phyloP scores from a whole-genome alignment of 2,113 vertebrate species.

The Suncus etruscus region DNA sequence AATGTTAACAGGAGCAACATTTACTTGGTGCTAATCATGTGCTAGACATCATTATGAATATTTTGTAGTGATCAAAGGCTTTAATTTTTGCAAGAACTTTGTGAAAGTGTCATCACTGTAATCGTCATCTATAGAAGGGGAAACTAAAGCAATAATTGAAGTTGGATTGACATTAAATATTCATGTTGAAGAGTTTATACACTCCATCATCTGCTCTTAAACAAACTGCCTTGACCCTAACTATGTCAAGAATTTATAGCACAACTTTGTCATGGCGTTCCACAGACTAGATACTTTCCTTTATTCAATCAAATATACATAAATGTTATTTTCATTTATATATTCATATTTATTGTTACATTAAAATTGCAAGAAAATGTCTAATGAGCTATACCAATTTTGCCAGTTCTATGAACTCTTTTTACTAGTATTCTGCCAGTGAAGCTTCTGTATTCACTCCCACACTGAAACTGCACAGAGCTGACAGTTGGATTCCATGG shows the following conservation, averaged over 20 bases:
- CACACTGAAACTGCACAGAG: fast-evolving
- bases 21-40: not conserved
- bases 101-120: not conserved
- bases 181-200: not conserved
- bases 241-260: no score
- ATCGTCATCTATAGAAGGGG: not conserved
- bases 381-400: not conserved
- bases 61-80: not conserved
- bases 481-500: not conserved
- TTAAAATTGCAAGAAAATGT: not conserved
- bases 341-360: not conserved
- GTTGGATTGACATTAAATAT: no score
- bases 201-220: fast-evolving
- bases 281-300: not conserved
- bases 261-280: not conserved
- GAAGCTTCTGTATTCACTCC: not conserved
- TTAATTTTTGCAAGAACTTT: not conserved
- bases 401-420: not conserved
- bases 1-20: not conserved
- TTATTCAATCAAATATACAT: not conserved
- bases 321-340: not conserved
- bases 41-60: not conserved
- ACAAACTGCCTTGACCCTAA: fast-evolving
- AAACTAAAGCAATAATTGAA: not conserved
- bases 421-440: fast-evolving